These are phyloP conservation scores for Aplochiton taeniatus DNA, from an alignment of 2,797 vertebrate species.

Conservation along the genomic window DNA sequence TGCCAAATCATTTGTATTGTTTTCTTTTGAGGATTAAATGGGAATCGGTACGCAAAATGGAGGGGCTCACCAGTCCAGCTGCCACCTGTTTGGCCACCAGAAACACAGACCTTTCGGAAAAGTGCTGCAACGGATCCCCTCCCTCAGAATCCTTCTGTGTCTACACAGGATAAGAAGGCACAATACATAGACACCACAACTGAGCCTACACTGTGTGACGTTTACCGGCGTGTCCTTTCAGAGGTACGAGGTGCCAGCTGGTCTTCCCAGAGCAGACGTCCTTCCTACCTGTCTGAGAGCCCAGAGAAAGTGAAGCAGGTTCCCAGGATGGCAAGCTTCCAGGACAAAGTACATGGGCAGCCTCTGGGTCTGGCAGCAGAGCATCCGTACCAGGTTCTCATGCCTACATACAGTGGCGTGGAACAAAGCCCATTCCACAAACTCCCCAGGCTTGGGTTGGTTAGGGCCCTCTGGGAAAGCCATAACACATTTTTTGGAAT, in stretches of 20 bases:
- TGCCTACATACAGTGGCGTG: constrained; percentile 64
- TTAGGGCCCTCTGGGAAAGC: constrained; percentile 37
- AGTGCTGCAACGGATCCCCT: constrained; percentile 28
- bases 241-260: too few species aligned
- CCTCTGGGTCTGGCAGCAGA: constrained; percentile 62
- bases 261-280: neutral
- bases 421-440: constrained; percentile 62
- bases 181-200: neutral
- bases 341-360: constrained; percentile 67
- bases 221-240: too few species aligned
- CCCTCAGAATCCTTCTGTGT: constrained; percentile 30
- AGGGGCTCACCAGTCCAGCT: constrained; percentile 66
- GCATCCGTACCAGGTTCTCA: constrained; percentile 64
- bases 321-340: constrained; percentile 59
- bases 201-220: too few species aligned
- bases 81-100: constrained; percentile 70
- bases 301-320: constrained; percentile 73
- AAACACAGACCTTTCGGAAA: constrained; percentile 69
- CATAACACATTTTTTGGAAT: too few species aligned
- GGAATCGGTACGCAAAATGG: neutral
- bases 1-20: neutral
- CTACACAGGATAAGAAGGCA: neutral
- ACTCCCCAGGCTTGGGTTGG: constrained; percentile 48
- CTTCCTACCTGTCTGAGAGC: constrained; percentile 56
- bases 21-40: constrained; percentile 3